Evolutionary conservation across 37 sponge, comb jelly and placozoan genomes (phyloP), one percentile per base, ranked within the genome.

Genomic region (Aplysina aerophoba): DNA sequence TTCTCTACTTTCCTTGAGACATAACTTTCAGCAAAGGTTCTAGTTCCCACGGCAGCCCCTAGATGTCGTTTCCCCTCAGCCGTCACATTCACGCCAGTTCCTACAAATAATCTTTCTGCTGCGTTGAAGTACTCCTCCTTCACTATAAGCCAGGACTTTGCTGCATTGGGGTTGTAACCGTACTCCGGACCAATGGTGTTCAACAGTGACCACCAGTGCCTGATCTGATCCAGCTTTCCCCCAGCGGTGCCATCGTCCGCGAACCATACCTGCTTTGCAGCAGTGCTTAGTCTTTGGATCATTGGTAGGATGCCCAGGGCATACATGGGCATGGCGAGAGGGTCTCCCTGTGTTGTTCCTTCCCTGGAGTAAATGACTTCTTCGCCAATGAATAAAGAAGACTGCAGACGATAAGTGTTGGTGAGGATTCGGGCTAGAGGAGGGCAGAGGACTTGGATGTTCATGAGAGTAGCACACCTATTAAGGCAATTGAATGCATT

Each of bases 191-290:
- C 22, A 25, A 67, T 67, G 13, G 13, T 25, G 69, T 14, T 67
- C 69, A 67, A 28, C n/a, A 25, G 22, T 14, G 15, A 20, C 69
- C 69, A 67, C 69, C 69, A 67, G 69, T 28, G 15, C 13, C 69
- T 14, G 14, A 67, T 28, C 13, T 67, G 27, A 25, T 20, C 28
- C 69, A 67, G 69, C n/a, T 20, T 24, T 67, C 27, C 69, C n/a
- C 69, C 69, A 67, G 27, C 69, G 15, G 69, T 67, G 15, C 27
- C 69, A 67, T 67, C 69, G n/a, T 67, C 27, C n/a, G 69, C 69
- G n/a, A 25, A 67, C 69, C 69, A 67, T 14, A 22, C 69, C 28
- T 67, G 69, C n/a, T 67, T 67, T 24, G 27, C n/a, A 25, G 27
- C 69, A 25, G 69, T 67, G 15, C 27, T 14, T 67, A 67, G 28